Base-by-base conservation (phyloP, 2,113 vertebrate genomes). In the Zapornia atra region DNA sequence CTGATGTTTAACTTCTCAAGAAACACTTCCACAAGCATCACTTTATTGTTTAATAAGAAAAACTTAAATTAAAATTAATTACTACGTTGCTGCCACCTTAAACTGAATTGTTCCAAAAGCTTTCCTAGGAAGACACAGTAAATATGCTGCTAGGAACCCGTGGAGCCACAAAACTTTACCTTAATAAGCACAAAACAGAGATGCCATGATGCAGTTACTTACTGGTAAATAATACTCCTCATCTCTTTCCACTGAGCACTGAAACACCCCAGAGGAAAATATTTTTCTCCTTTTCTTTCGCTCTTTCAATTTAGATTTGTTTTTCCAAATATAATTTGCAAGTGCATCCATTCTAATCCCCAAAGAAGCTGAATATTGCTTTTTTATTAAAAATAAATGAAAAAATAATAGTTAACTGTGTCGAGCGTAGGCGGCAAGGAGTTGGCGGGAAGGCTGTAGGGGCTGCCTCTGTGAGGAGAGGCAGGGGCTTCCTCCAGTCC, bases 401-500 rank as follows among this genome's bases (percentile, higher is more conserved):
- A 40, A 77, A 65, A 36, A 59, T 9, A 65, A 22, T 1, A 73
- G 59, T 28, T 15, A 36, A 24, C 8, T 0, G 0, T 2, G 9
- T 1, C 3, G 18, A 42, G 15, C 4, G 34, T 5, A 5, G 11
- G 70, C 3, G 1, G 13, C 19, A 9, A 28, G 29, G 7, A 7
- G 36, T 6, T 3, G 13, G n/a, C 1, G 0, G 29, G 17, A 25
- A 25, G 14, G 14, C 69, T 44, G 31, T 42, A 42, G 42, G 34
- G 5, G 10, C 42, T 8, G 17, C 15, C 64, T 12, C 51, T 11
- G 40, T 26, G 73, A 91, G 36, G 42, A 44, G 31, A 15, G 13
- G 24, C 50, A 14, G 50, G 24, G 50, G 50, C 50, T 51, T 24
- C 50, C 24, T 46, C 17, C 44, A 18, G 44, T 17, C 1, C 1